Base-by-base conservation (phyloP, 2,113 vertebrate genomes). In the Grantiella picta region DNA sequence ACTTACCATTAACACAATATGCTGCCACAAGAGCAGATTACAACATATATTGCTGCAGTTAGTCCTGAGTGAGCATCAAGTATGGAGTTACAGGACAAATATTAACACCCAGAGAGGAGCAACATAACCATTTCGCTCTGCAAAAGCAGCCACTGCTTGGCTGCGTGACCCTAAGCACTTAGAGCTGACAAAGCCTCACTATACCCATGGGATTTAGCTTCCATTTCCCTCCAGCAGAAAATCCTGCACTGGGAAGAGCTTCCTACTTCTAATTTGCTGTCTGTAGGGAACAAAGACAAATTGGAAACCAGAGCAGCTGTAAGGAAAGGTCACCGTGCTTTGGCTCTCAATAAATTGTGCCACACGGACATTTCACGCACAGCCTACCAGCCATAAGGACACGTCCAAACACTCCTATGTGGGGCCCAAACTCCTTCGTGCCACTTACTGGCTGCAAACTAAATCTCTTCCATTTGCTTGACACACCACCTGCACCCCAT, bases 401-500 rank as follows among this genome's bases (percentile, higher is more conserved):
- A 70, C 73, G 82, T 71, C 87, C 72, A 83, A 85, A 81, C 77
- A 61, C 71, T 87, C 49, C 54, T 72, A 2, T 9, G 68, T 56
- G 82, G 75, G 94, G 76, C 85, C 86, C 71, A 89, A 44, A 88
- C 84, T 91, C 82, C 70, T 95, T 82, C 38, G 17, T 90, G 92
- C 85, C 80, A 71, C 84, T 95, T 78, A 85, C 77, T 95, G 88
- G 95, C 92, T 92, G 78, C 90, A 94, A 89, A 89, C 63, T 70
- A 71, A 89, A 82, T 84, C 69, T 88, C 82, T 75, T 93, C 45
- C 71, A 89, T 86, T 95, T 93, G 68, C 56, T 66, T 92, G 90
- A 96, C 90, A 70, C 85, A 68, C 95, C 96, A 97, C 96, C 94
- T 96, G 95, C 82, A 84, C 72, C 94, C 88, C 95, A 94, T 95